A percentile compares a stretch with the other conserved stretches of the same genome.
phyloP scores from a whole-genome alignment of 30 jellyfish, hydroid and myxozoan species.

The Catostylus mosaicus region DNA sequence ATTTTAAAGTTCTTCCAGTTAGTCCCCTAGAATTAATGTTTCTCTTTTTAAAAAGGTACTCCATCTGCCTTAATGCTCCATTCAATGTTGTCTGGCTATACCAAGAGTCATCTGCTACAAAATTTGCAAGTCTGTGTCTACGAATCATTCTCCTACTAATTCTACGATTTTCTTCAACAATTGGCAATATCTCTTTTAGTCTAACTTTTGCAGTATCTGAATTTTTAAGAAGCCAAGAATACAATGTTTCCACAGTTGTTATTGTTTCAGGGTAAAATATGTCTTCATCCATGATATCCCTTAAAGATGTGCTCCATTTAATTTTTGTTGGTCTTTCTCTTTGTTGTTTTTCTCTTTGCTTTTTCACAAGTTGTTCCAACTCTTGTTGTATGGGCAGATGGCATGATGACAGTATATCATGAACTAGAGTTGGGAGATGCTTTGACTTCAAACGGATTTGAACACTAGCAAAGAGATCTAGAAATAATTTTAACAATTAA shows the following conservation, averaged over 20 bases:
- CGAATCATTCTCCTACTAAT: conserved; percentile 51
- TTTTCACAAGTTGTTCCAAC: conserved; percentile 36
- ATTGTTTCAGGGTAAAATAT: conserved; percentile 11
- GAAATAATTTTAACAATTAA: too few species aligned
- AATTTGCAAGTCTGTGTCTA: conserved; percentile 48
- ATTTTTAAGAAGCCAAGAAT: conserved; percentile 55
- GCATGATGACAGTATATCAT: conserved; percentile 56
- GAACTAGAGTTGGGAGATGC: conserved; percentile 57
- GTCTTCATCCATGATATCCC: conserved; percentile 56
- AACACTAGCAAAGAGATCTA: conserved; percentile 42
- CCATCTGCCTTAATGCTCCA: conserved; percentile 79
- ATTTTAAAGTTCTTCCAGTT: conserved; percentile 31
- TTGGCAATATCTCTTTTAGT: conserved; percentile 36
- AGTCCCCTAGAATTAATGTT: conserved; percentile 50
- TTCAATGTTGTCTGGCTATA: conserved; percentile 59
- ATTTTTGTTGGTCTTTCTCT: conserved; percentile 7
- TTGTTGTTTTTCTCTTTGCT: neutral
- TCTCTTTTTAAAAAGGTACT: conserved; percentile 55
- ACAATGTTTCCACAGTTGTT: conserved; percentile 35
- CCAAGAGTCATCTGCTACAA: conserved; percentile 40
- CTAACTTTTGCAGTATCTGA: conserved; percentile 40
- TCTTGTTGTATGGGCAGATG: conserved; percentile 58
- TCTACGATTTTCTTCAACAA: conserved; percentile 51
- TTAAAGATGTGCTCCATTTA: conserved; percentile 51
- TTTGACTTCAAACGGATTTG: conserved; percentile 46